Base-by-base conservation (phyloP, 2,113 vertebrate genomes). In the Thamnophis sirtalis region DNA sequence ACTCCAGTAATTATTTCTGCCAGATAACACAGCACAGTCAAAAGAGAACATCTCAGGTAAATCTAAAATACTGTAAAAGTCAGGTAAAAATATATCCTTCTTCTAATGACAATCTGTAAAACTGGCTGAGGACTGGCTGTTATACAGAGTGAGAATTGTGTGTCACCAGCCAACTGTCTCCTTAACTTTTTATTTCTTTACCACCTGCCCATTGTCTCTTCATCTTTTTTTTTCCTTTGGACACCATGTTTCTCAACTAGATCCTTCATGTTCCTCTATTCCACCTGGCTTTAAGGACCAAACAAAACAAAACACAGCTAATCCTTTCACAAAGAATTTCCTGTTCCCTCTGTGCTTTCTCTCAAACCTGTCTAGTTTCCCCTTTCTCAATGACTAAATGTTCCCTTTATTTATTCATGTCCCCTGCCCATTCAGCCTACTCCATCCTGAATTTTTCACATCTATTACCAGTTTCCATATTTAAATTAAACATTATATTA, bases 1-100 rank as follows among this genome's bases (percentile, higher is more conserved):
- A 60, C 54, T 86, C 89, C 84, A 87, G 53, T 48, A 87, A 90
- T 92, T 90, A 48, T 90, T 90, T 87, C 55, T 89, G 58, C 9
- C 15, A 43, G 84, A 55, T 88, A 33, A 24, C n/a, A 21, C 73
- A 38, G 86, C 33, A 6, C 11, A 56, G 48, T 54, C 68, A 9
- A 80, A 21, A 55, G 86, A 63, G 7, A 11, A 43, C 28, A 54
- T 17, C 24, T 38, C 43, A 11, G 7, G 15, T 49, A 43, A 33
- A 43, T 28, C 24, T 24, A 84, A 50, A 28, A 86, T 85, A 86
- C 51, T 53, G 13, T 80, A 43, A 22, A 80, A 80, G 33, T 7
- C 73, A 80, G 3, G 33, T 43, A 80, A 80, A 43, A 9, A 21
- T 80, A 43, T 80, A 43, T 80, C 33, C 33, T 80, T 6, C 17